Conservation (phyloP, 2,888 invertebrate species). For the Agonopterix heracliana region DNA sequence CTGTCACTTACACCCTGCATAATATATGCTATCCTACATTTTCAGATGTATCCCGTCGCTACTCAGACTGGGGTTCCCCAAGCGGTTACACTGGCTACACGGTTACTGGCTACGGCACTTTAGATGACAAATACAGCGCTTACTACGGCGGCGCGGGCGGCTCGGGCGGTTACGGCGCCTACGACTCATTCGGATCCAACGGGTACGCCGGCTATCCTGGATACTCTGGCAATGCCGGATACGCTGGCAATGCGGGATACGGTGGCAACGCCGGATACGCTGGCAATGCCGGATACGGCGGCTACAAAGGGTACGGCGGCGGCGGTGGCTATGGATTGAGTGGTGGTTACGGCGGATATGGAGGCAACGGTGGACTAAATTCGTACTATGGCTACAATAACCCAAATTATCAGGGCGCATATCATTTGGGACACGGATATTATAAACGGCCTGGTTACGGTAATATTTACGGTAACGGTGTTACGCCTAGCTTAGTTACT, state of each 20-base stretch:
- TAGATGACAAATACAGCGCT: constrained; percentile 7
- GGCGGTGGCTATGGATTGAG: constrained; percentile 19
- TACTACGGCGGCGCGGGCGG: constrained; percentile 17
- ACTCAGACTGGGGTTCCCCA: constrained; percentile 53
- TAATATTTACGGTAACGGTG: constrained; percentile 55
- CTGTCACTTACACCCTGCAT: too few relatives aligned
- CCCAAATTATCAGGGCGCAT: constrained; percentile 68
- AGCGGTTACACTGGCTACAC: constrained; percentile 25
- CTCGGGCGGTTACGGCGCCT: constrained; percentile 13
- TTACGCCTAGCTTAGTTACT: constrained; percentile 65
- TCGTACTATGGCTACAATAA: constrained; percentile 78
- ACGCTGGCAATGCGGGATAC: constrained; percentile 3
- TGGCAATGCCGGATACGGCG: constrained; percentile 13
- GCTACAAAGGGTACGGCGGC: constrained; percentile 17
- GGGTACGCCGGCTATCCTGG: neutral
- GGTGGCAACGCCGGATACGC: constrained; percentile 18
- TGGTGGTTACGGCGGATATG: constrained; percentile 50
- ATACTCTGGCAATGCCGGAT: neutral
- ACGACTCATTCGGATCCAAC: constrained; percentile 21
- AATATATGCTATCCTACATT: too few relatives aligned
- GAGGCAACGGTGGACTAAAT: constrained; percentile 76
- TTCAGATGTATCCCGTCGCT: too few relatives aligned
- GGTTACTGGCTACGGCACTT: constrained; percentile 6
- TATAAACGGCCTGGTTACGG: constrained; percentile 55
- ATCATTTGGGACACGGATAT: constrained; percentile 78